Conservation (phyloP, 2,797 vertebrate species). For the Xiphophorus birchmanni region DNA sequence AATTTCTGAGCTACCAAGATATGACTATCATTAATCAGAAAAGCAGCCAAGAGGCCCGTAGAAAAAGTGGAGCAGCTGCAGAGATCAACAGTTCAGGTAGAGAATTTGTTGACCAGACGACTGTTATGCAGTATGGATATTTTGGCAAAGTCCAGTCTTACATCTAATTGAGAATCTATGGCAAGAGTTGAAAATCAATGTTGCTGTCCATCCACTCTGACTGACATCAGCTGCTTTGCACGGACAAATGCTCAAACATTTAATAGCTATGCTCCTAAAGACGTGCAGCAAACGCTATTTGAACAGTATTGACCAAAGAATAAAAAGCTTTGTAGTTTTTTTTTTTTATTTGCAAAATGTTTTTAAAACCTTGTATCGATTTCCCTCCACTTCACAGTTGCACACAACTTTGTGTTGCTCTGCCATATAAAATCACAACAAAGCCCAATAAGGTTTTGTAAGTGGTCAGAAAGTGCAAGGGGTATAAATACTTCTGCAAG, state of each 20-base stretch:
- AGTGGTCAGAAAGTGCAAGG: not conserved
- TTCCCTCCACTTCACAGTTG: not conserved
- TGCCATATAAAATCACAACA: not conserved
- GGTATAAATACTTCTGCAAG: not conserved
- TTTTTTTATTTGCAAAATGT: not conserved
- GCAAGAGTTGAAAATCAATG: not conserved
- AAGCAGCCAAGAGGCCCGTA: not conserved
- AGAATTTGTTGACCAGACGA: not conserved
- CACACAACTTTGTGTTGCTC: not conserved
- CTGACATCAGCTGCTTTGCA: not conserved
- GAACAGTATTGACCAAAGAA: not conserved
- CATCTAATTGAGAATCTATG: not conserved
- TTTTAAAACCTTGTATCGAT: not conserved
- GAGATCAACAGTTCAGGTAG: not conserved
- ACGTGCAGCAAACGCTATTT: not conserved
- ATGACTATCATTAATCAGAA: not conserved
- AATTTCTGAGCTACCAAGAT: not conserved
- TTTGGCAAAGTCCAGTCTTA: not conserved
- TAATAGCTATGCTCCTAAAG: not conserved
- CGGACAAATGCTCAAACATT: not conserved
- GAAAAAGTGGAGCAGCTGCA: not conserved
- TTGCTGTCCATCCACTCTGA: not conserved
- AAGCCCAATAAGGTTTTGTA: not conserved
- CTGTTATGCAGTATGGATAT: not conserved
- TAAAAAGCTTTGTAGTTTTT: not conserved